These are phyloP conservation scores for Phainopepla nitens DNA, from an alignment of 2,113 vertebrate genomes.

Conservation along the genomic window DNA sequence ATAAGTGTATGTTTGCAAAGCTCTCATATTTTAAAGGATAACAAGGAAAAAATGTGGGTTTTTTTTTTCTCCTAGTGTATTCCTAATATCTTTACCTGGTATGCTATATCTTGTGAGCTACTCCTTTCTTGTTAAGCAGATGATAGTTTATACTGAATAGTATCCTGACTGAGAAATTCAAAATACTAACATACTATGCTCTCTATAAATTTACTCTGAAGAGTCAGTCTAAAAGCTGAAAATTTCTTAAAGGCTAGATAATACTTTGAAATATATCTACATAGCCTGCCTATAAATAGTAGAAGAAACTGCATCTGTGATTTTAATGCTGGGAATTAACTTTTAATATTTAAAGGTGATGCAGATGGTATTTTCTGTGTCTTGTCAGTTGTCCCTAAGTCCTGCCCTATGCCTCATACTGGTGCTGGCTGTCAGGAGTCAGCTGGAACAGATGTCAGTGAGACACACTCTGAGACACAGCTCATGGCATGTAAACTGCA, in stretches of 20 bases:
- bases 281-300: background rate
- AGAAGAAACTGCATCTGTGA: background rate
- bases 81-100: background rate
- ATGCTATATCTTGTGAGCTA: background rate
- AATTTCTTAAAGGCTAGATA: background rate
- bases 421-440: background rate
- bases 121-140: background rate
- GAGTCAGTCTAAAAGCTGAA: background rate
- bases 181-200: background rate
- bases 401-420: background rate
- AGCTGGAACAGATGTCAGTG: background rate
- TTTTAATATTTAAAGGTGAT: background rate
- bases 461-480: background rate
- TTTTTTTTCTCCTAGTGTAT: background rate
- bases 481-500: background rate
- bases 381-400: background rate
- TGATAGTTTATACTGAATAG: background rate
- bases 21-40: background rate
- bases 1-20: background rate
- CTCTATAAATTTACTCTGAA: background rate
- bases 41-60: accelerated
- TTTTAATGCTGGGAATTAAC: background rate
- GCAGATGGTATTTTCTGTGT: background rate
- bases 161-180: background rate
- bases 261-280: background rate